These are phyloP conservation scores for Oncorhynchus kisutch DNA, from an alignment of 2,113 vertebrate genomes.

Conservation along the genomic window DNA sequence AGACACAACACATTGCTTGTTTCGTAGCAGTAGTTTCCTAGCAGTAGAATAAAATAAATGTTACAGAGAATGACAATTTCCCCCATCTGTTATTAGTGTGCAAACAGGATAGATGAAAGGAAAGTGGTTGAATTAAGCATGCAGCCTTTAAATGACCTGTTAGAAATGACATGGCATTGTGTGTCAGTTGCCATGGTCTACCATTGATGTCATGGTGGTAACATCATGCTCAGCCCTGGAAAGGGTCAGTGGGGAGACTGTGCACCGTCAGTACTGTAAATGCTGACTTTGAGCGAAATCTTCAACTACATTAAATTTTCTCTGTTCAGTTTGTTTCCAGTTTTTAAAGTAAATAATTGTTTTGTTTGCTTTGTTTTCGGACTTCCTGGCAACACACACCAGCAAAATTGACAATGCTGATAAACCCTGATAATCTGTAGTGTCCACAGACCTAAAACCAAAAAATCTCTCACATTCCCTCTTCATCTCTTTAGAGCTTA, in stretches of 20 bases:
- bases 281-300: not conserved
- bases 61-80: not conserved
- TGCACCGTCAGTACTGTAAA: not conserved
- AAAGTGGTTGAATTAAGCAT: not conserved
- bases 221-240: not conserved
- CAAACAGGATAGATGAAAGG: not conserved
- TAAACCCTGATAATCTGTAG: conserved; percentile 62
- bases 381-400: conserved; percentile 28
- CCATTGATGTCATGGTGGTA: not conserved
- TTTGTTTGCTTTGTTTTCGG: conserved; percentile 52
- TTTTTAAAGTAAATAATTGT: conserved; percentile 13
- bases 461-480: not conserved
- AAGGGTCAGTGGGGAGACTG: not conserved
- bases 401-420: conserved; percentile 61
- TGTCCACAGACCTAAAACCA: conserved; percentile 1
- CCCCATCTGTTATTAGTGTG: not conserved
- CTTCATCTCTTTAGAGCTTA: not conserved
- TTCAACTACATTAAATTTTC: conserved; percentile 42
- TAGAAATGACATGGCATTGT: not conserved
- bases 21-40: not conserved
- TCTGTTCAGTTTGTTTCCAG: not conserved
- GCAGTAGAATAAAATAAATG: not conserved
- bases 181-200: not conserved
- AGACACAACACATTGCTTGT: not conserved
- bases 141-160: not conserved